Conservation (phyloP, 2,888 invertebrate genomes). For the Caradrina kadenii region DNA sequence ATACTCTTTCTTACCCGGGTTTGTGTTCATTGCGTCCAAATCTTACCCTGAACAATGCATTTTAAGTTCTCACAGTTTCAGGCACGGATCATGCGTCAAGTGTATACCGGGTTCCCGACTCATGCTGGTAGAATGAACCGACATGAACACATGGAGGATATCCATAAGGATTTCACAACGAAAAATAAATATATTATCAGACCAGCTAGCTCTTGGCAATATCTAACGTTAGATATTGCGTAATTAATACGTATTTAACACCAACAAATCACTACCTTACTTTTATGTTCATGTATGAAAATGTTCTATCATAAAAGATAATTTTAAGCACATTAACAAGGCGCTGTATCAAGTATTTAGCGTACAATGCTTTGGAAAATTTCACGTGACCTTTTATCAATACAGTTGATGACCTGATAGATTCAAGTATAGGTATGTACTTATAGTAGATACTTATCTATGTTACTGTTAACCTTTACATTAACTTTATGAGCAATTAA, state of each 20-base stretch:
- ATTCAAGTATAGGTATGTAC: conserved; percentile 9
- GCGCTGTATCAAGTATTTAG: conserved; percentile 12
- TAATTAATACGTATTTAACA: not conserved
- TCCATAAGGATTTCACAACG: too few relatives aligned
- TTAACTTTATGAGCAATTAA: conserved; percentile 32
- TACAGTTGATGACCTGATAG: conserved; percentile 39
- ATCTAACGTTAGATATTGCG: too few relatives aligned
- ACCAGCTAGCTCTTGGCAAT: too few relatives aligned
- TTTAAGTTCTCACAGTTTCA: too few relatives aligned
- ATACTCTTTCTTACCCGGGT: too few relatives aligned
- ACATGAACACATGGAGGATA: too few relatives aligned
- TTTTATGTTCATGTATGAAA: not conserved
- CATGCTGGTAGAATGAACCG: too few relatives aligned
- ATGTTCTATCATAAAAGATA: conserved; percentile 15
- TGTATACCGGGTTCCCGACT: too few relatives aligned
- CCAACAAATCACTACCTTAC: not conserved
- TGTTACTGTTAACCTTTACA: conserved; percentile 53
- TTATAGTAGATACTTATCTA: conserved; percentile 36
- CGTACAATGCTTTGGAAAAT: conserved; percentile 49
- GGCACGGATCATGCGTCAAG: too few relatives aligned
- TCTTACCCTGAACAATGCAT: too few relatives aligned
- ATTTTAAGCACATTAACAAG: conserved; percentile 21
- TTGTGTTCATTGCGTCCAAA: too few relatives aligned
- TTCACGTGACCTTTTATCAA: conserved; percentile 55
- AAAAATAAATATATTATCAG: too few relatives aligned